Evolutionary conservation across 2,888 invertebrate species (phyloP), one percentile per base, ranked within the genome.

Genomic region (Branchellion lobata): DNA sequence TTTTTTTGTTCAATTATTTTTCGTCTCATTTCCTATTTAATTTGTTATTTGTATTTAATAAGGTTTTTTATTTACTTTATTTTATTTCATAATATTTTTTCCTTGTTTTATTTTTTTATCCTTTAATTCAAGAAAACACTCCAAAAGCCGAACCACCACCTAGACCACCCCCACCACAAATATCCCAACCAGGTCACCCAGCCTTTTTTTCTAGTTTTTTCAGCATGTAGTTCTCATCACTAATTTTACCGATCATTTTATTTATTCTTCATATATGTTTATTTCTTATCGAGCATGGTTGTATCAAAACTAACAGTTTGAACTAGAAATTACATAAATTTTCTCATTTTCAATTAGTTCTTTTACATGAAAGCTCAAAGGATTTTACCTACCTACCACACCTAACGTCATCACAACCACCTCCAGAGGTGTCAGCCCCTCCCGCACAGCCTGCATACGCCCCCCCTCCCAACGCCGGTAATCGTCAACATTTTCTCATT

Each of bases 81-180:
- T 71, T 21, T 21, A 14, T 24, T 40, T 71, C 29, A 61, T 78
- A 18, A 14, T 71, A 24, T 78, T 78, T 8, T n/a, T 65, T 40
- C 14, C 27, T 21, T 47, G 8, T 27, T 40, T 74, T 40, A 2
- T 74, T 24, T 24, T n/a, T 5, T 24, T 40, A 11, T 8, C 14
- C 11, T 34, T 74, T 74, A 11, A 14, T 31, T 71, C 69, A 68
- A 40, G 79, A 78, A 29, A 1, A 27, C 11, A 73, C 18, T 33
- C 11, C 36, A 34, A 47, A 79, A 79, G 73, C 27, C 24, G 40
- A 80, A 33, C 80, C 80, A 27, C 80, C 80, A 27, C 5, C 75
- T 24, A 72, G 80, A 34, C 80, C 80, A 14, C 80, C 80, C 27
- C 80, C 80, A 31, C 80, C 80, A 14, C 75, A 76, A 31, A 14